Base-by-base conservation (phyloP, 2,888 invertebrate species). In the Willowsia nigromaculata region DNA sequence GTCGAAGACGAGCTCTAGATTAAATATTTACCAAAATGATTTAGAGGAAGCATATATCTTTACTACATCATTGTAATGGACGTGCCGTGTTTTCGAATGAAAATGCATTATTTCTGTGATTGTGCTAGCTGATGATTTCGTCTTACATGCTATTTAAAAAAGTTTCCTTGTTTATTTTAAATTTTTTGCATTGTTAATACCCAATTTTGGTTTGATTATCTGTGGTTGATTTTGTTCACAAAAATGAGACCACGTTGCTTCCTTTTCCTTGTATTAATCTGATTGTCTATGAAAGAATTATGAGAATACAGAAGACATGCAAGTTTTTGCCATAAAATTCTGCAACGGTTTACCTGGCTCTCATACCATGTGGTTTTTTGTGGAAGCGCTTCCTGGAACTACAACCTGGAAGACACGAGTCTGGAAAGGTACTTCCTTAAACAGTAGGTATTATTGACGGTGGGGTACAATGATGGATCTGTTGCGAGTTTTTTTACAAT, bases 91-190 rank as follows among this genome's bases (percentile, higher is more conserved):
- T 43, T 43, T n/a, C n/a, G 13, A 9, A 13, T 37, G 37, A 37
- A 37, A 37, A 13, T 43, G 43, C 9, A 9, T 43, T 9, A 3
- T 43, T n/a, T 1, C 15, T 18, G 50, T n/a, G 18, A 50, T n/a
- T n/a, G n/a, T n/a, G n/a, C n/a, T n/a, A 50, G 50, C 15, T 9
- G 50, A 50, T 50, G 11, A n/a, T 43, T 43, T 9, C 4, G 9
- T 43, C 1, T 43, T 43, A 13, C 15, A 25, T 56, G 56, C 1
- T 25, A 56, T 15, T 11, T 56, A 25, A 22, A 18, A 3, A 22
- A 25, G 22, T n/a, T 68, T 68, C 68, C 37, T 68, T 37, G 33
- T 68, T 68, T 68, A 68, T 40, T 68, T 68, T 18, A 68, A 68
- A 37, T 37, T 4, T n/a, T n/a, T n/a, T 68, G 2, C 68, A 37